Conservation (phyloP, 2,797 vertebrate species). For the Pangasius larnaudii region DNA sequence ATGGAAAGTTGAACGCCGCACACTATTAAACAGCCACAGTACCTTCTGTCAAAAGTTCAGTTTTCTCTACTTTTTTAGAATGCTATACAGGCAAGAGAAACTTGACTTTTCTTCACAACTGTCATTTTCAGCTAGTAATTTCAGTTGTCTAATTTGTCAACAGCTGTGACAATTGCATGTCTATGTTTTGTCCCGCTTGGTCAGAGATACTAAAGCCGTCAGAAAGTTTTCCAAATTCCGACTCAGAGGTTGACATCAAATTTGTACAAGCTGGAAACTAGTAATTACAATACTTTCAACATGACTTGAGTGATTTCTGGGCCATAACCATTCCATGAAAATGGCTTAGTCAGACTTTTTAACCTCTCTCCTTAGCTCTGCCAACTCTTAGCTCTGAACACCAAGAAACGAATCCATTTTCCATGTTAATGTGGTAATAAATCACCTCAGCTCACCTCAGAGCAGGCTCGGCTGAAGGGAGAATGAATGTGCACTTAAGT, state of each 20-base stretch:
- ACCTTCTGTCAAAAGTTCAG: neutral
- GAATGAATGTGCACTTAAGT: neutral
- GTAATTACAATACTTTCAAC: slow-evolving; percentile 16
- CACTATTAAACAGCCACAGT: slow-evolving; percentile 5
- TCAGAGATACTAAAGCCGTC: neutral
- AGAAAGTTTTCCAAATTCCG: slow-evolving; percentile 6
- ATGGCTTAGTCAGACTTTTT: neutral
- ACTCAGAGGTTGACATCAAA: neutral
- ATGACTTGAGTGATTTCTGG: slow-evolving; percentile 9
- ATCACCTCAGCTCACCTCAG: slow-evolving; percentile 12
- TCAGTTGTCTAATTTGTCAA: neutral
- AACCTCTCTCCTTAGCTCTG: neutral
- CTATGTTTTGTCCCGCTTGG: neutral
- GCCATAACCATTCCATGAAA: neutral
- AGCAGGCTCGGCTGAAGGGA: neutral
- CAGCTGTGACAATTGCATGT: neutral
- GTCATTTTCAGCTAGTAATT: slow-evolving; percentile 9
- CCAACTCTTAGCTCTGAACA: neutral
- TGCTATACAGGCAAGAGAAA: neutral
- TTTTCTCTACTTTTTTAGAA: neutral
- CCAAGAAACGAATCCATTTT: slow-evolving; percentile 3
- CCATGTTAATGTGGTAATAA: slow-evolving; percentile 11
- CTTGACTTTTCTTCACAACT: neutral
- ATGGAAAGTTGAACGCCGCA: neutral
- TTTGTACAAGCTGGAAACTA: slow-evolving; percentile 7